Conservation (phyloP, 1,140 invertebrate genomes). For the Drosophila chauvacae region DNA sequence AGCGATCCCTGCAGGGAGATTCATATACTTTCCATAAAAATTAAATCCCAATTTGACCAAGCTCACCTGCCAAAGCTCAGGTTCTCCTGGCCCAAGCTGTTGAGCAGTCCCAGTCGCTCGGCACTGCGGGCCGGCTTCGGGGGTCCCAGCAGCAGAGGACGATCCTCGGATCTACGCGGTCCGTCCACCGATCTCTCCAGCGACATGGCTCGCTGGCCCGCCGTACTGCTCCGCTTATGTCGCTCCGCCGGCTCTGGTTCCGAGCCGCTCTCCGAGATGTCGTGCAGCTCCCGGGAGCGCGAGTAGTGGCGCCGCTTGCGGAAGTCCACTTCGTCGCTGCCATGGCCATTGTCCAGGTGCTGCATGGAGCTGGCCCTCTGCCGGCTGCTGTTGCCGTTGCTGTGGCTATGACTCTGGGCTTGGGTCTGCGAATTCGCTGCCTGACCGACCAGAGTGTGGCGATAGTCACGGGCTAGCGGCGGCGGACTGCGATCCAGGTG, state of each 20-base stretch:
- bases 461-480: slow-evolving; percentile 58
- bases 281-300: slow-evolving; percentile 76
- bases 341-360: slow-evolving; percentile 69
- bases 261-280: slow-evolving; percentile 84
- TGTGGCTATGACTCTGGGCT: slow-evolving; percentile 6
- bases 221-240: slow-evolving; percentile 59
- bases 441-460: slow-evolving; percentile 50
- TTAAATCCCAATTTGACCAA: not conserved
- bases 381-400: slow-evolving; percentile 23
- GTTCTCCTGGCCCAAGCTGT: slow-evolving; percentile 46
- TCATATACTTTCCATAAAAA: too few relatives aligned
- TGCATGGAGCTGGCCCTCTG: slow-evolving; percentile 82
- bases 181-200: slow-evolving; percentile 62
- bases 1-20: slow-evolving; percentile 69
- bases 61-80: slow-evolving; percentile 54
- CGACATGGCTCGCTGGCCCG: slow-evolving; percentile 64
- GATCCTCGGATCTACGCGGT: slow-evolving; percentile 54
- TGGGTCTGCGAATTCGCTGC: slow-evolving; percentile 1
- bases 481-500: slow-evolving; percentile 77
- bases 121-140: slow-evolving; percentile 80
- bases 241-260: slow-evolving; percentile 80
- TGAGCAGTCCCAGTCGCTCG: slow-evolving; percentile 60
- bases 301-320: slow-evolving; percentile 80
- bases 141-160: slow-evolving; percentile 61
- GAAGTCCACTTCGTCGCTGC: slow-evolving; percentile 79